Evolutionary conservation across 2,888 invertebrate genomes (phyloP).

Genomic region (Ornithoptera priamus): DNA sequence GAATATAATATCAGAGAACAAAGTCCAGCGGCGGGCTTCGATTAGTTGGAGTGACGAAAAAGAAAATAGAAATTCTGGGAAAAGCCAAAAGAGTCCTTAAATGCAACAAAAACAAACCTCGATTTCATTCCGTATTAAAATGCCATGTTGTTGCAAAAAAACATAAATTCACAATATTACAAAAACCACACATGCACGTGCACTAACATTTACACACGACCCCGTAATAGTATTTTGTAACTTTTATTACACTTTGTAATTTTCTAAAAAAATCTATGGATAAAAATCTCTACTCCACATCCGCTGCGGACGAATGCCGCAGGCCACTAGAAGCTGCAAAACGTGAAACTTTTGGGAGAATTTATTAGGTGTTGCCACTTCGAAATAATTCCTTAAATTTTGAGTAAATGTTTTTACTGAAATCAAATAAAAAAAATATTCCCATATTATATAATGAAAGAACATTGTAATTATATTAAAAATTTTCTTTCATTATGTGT

Average conservation of each 20-base stretch:
- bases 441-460: no score
- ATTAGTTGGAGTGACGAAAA: neutral
- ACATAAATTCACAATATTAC: conserved; percentile 6
- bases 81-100: neutral
- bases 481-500: no score
- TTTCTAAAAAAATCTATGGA: conserved; percentile 6
- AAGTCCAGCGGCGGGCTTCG: no score
- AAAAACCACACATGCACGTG: neutral
- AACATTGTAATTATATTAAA: no score
- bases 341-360: conserved; percentile 26
- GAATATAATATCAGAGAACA: no score
- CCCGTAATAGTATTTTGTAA: neutral
- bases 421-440: neutral
- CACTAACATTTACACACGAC: conserved; percentile 4
- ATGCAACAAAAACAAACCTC: conserved; percentile 22
- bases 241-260: conserved; percentile 23
- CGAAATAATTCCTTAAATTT: neutral
- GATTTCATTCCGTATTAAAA: conserved; percentile 4
- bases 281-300: neutral
- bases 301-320: conserved; percentile 23
- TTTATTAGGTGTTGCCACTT: conserved; percentile 14
- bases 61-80: neutral
- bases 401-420: neutral
- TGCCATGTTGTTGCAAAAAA: neutral
- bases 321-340: conserved; percentile 30